Evolutionary conservation across 2,113 vertebrate genomes (phyloP).

Genomic region (Cololabis saira): DNA sequence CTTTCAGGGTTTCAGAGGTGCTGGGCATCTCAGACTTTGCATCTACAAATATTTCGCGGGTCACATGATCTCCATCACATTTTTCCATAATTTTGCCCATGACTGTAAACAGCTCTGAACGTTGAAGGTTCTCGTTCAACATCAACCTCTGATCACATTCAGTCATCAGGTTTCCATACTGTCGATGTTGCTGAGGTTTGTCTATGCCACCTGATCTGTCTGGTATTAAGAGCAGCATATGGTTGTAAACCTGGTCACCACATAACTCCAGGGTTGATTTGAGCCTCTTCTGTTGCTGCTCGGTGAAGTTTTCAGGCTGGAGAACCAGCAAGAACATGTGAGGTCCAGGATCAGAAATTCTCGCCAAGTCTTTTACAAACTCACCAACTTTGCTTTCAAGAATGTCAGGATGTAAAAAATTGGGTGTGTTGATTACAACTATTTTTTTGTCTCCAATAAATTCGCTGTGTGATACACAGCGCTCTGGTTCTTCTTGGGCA

Average conservation of each 20-base stretch:
- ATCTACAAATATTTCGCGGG: too few species aligned
- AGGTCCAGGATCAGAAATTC: conserved; percentile 1
- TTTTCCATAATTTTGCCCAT: too few species aligned
- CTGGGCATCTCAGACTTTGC: too few species aligned
- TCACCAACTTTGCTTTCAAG: neutral
- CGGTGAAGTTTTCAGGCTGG: neutral
- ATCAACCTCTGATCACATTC: too few species aligned
- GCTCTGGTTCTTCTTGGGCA: neutral
- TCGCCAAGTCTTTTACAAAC: neutral
- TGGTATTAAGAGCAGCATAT: neutral
- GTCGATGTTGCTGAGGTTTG: too few species aligned
- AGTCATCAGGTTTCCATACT: too few species aligned
- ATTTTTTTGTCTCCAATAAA: accelerated
- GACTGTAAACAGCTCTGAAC: too few species aligned
- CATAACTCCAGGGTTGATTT: neutral
- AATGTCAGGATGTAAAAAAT: neutral
- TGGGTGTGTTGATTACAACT: neutral
- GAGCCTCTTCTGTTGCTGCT: neutral
- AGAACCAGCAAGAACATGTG: conserved; percentile 6
- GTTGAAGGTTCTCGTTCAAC: too few species aligned
- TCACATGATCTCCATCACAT: too few species aligned
- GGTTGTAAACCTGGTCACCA: neutral
- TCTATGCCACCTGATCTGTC: too few species aligned
- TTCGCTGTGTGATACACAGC: neutral
- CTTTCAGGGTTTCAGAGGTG: too few species aligned